Percentiles rank a stretch among this genome's conserved stretches.
Evolutionary conservation across 1,140 invertebrate genomes (phyloP).

Genomic region (Steinernema khuongi): DNA sequence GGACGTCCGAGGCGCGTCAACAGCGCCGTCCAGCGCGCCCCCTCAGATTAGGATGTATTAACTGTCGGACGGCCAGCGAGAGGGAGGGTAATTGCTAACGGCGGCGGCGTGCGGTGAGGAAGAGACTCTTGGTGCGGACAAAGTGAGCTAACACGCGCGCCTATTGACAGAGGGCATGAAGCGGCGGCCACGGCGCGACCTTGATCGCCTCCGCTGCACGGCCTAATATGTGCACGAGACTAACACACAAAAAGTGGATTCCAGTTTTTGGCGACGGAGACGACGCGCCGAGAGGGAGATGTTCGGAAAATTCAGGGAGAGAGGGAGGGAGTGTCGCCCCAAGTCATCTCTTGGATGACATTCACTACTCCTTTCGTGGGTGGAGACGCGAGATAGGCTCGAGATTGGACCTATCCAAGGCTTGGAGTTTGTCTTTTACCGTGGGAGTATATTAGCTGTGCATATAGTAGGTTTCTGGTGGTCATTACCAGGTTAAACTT

Average conservation of each 20-base stretch:
- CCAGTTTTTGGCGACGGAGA: background rate
- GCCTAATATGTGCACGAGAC: background rate
- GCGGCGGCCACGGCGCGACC: background rate
- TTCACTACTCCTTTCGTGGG: too few relatives aligned
- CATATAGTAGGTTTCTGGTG: too few relatives aligned
- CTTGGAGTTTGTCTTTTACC: too few relatives aligned
- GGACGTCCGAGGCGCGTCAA: too few relatives aligned
- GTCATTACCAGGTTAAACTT: too few relatives aligned
- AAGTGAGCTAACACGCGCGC: background rate
- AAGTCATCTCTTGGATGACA: too few relatives aligned
- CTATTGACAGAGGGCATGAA: background rate
- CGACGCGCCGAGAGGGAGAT: background rate
- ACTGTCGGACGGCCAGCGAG: background rate
- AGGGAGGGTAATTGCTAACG: background rate
- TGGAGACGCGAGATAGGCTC: too few relatives aligned
- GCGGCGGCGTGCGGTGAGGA: background rate
- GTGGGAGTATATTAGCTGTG: too few relatives aligned
- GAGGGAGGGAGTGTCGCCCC: too few relatives aligned
- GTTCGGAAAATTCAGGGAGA: background rate
- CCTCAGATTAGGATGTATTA: conserved; percentile 14
- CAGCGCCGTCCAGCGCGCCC: too few relatives aligned
- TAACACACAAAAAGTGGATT: background rate
- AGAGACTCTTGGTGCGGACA: background rate
- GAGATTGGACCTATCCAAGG: too few relatives aligned
- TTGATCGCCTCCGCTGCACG: background rate